Evolutionary conservation across 2,113 vertebrate genomes (phyloP), one percentile per base, ranked within the genome.

Genomic region (Lethenteron camtschaticum): DNA sequence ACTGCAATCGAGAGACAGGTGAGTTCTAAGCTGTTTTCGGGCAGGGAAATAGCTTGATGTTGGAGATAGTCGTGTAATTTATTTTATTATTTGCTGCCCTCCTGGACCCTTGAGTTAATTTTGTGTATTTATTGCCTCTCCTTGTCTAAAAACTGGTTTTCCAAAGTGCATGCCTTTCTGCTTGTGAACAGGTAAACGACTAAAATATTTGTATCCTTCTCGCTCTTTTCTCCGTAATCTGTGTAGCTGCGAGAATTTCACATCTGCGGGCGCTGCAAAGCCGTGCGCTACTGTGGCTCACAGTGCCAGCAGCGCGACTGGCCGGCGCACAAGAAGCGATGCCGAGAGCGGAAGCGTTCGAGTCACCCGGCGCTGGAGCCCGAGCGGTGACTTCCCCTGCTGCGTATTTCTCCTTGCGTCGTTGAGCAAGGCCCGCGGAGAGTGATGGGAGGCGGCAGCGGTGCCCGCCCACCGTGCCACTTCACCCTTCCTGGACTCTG

Each of bases 281-380:
- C 90, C 60, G 94, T 91, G 0, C 85, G 94, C 69, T 99, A 99
- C 84, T 99, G 94, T 1, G 94, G 94, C 75, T 90, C 92, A 9
- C 91, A 95, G 75, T 99, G 94, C 80, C 94, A 99, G 84, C 94
- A 99, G 79, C 85, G 89, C 73, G 94, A 99, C 83, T 99, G 94
- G 94, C 92, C 94, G 0, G 89, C 89, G 72, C 94, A 99, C 80
- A 96, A 99, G 88, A 99, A 94, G 73, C 92, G 94, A 79, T 99
- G 94, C 75, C 89, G 89, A 2, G 92, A 96, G 81, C 89, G 89
- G 78, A 90, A 88, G 74, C 81, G 90, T 57, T 84, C 82, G 69
- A 81, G 85, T 79, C 87, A 85, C 73, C 82, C 87, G 14, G 94
- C 96, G 79, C 87, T 87, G 0, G 92, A 95, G 74, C 94, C 92